These are phyloP conservation scores for Rhabdomys dilectus DNA, from an alignment of 2,113 vertebrate genomes.

Conservation along the genomic window DNA sequence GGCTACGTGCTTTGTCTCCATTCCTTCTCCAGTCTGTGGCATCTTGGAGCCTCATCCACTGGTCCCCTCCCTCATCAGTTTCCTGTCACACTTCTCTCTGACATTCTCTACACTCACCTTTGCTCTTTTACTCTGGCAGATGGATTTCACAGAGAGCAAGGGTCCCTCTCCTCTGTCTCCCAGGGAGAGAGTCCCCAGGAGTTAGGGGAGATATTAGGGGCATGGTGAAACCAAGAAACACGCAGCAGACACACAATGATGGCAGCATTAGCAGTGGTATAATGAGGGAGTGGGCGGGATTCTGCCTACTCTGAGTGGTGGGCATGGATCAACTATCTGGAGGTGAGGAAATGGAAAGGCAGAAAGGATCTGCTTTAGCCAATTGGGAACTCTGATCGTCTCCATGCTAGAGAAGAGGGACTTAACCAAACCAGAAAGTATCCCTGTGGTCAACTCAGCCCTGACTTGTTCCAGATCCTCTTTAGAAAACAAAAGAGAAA, in stretches of 20 bases:
- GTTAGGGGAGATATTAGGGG: neutral
- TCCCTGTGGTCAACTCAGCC: too few species aligned
- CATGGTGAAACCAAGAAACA: neutral
- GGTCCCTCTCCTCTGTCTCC: neutral
- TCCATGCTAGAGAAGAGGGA: accelerated
- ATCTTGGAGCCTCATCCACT: accelerated
- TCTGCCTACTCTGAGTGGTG: neutral
- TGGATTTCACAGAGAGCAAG: neutral
- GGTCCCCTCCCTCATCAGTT: neutral
- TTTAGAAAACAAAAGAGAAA: neutral
- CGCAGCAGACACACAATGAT: neutral
- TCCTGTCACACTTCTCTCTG: neutral
- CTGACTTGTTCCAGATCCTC: neutral
- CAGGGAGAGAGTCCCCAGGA: too few species aligned
- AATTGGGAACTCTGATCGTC: neutral
- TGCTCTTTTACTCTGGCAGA: neutral
- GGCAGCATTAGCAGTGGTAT: neutral
- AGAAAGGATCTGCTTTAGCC: neutral
- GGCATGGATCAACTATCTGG: neutral
- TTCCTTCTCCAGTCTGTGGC: too few species aligned
- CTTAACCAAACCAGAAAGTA: neutral
- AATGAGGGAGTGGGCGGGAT: too few species aligned
- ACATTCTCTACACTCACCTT: neutral
- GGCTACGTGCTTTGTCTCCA: neutral
- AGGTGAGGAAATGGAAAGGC: neutral